Conservation (phyloP, 2,888 invertebrate species). For the Hyppa rectilinea region DNA sequence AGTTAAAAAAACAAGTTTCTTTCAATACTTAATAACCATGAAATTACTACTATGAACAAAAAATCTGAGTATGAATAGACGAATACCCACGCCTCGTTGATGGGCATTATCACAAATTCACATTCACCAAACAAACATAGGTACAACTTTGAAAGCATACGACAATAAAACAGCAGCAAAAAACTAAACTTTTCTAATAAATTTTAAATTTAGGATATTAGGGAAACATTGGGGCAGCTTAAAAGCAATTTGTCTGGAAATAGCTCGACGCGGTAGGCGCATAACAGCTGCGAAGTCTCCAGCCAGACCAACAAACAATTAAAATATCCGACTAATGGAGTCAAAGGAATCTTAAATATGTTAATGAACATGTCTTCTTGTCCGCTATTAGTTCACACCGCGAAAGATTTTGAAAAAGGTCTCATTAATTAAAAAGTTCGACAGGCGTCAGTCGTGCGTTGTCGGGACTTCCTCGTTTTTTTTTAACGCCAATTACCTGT, state of each 20-base stretch:
- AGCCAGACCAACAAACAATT: slow-evolving; percentile 84
- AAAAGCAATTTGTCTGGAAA: slow-evolving; percentile 89
- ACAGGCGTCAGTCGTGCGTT: slow-evolving; percentile 68
- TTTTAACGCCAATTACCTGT: slow-evolving; percentile 68
- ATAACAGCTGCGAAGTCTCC: slow-evolving; percentile 87
- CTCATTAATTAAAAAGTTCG: slow-evolving; percentile 79
- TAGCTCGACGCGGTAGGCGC: slow-evolving; percentile 85
- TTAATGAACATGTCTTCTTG: slow-evolving; percentile 89
- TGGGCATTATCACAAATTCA: slow-evolving; percentile 40
- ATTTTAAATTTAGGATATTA: slow-evolving; percentile 70
- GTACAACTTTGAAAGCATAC: slow-evolving; percentile 50
- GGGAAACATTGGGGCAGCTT: slow-evolving; percentile 82
- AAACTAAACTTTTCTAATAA: slow-evolving; percentile 64
- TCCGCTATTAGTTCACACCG: slow-evolving; percentile 81
- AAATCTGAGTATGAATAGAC: slow-evolving; percentile 23
- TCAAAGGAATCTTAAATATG: slow-evolving; percentile 85
- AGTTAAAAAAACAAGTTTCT: slow-evolving; percentile 16
- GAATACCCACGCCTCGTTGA: slow-evolving; percentile 17
- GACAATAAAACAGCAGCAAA: slow-evolving; percentile 52
- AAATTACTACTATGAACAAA: slow-evolving; percentile 47
- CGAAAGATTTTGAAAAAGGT: slow-evolving; percentile 73
- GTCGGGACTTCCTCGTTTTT: slow-evolving; percentile 52
- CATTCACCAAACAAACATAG: slow-evolving; percentile 48
- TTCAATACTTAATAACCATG: slow-evolving; percentile 45
- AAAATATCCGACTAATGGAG: slow-evolving; percentile 90